Conservation (phyloP, 2,113 vertebrate genomes). For the Melanotaenia duboulayi region DNA sequence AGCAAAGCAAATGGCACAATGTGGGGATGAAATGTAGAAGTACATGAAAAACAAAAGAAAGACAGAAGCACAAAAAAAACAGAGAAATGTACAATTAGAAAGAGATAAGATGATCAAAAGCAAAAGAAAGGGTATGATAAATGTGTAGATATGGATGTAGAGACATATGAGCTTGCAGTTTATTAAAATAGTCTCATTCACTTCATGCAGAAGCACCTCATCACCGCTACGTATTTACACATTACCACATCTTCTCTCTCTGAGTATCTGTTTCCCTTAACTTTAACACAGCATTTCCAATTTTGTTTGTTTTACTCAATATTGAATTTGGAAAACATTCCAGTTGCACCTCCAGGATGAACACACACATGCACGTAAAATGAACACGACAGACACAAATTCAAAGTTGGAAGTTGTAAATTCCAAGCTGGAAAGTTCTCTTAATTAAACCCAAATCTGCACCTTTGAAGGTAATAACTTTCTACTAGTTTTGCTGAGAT, state of each 20-base stretch:
- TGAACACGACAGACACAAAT: constrained; percentile 2
- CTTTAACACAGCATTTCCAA: background rate
- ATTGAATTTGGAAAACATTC: background rate
- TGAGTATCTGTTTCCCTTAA: background rate
- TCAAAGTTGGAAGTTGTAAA: constrained; percentile 30
- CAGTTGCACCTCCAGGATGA: background rate
- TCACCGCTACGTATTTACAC: background rate
- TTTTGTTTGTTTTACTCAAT: background rate
- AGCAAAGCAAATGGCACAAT: constrained; percentile 60
- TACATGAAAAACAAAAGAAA: constrained; percentile 34
- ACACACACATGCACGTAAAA: constrained; percentile 11
- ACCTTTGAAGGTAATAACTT: background rate
- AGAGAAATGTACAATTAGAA: constrained; percentile 60
- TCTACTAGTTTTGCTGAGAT: background rate
- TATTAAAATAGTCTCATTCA: background rate
- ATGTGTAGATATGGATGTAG: background rate
- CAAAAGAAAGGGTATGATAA: constrained; percentile 8
- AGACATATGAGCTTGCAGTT: background rate
- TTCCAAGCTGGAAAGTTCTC: constrained; percentile 8
- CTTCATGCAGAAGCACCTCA: constrained; percentile 2
- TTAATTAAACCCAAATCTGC: background rate
- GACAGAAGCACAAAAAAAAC: constrained; percentile 46
- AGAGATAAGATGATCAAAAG: constrained; percentile 42
- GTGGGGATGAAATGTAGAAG: constrained; percentile 34
- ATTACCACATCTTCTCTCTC: background rate